Conservation (phyloP, 53 echinoderm and acorn worm species). For the Henricia sp. region DNA sequence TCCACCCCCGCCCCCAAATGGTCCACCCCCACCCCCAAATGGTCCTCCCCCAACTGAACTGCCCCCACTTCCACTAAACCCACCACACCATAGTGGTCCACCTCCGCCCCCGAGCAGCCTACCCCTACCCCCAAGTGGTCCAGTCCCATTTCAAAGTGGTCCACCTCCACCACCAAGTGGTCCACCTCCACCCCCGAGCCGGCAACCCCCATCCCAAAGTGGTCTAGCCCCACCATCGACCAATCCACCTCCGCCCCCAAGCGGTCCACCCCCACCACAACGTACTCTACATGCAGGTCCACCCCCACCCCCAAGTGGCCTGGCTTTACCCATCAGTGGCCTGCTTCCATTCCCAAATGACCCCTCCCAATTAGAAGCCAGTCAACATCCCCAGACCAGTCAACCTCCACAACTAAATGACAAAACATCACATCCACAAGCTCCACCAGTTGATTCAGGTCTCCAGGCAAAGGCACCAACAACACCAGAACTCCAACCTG, state of each 20-base stretch:
- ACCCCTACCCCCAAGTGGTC: not conserved
- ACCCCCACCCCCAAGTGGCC: constrained; percentile 4
- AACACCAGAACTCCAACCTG: not conserved
- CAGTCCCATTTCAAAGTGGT: not conserved
- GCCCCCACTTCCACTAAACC: not conserved
- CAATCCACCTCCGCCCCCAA: constrained; percentile 14
- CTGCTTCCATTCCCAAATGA: not conserved
- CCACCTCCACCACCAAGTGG: not conserved
- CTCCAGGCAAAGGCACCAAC: not conserved
- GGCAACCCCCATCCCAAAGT: not conserved
- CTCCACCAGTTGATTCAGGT: not conserved
- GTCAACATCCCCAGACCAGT: constrained; percentile 5
- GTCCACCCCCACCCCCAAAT: not conserved
- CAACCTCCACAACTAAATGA: not conserved
- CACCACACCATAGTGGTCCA: constrained; percentile 8
- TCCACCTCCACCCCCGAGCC: constrained; percentile 2
- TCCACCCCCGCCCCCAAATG: not conserved
- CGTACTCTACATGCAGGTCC: not conserved
- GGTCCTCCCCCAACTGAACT: not conserved
- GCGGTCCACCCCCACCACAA: not conserved
- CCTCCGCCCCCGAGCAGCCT: constrained; percentile 3
- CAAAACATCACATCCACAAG: not conserved
- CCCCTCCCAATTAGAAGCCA: not conserved
- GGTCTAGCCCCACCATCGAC: not conserved
- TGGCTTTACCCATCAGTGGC: not conserved